Evolutionary conservation across 2,113 vertebrate species (phyloP).

Genomic region (Misgurnus mizolepis): DNA sequence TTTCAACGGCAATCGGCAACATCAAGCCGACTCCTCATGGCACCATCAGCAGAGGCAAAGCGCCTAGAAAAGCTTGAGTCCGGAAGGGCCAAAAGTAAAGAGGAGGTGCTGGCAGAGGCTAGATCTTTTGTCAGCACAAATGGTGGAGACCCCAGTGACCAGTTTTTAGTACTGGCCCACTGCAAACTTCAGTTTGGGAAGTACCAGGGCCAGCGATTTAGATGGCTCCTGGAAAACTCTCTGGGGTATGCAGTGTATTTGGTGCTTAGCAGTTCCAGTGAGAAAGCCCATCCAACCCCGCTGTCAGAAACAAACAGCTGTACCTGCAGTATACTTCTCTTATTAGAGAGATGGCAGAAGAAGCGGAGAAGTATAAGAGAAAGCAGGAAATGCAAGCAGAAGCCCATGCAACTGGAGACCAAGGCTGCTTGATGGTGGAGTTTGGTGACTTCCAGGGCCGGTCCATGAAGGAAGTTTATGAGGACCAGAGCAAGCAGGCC

Average conservation of each 20-base stretch:
- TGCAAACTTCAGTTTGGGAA: slow-evolving; percentile 18
- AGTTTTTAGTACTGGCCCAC: too few species aligned
- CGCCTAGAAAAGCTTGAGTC: neutral
- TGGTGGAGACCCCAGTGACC: too few species aligned
- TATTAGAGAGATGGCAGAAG: slow-evolving; percentile 11
- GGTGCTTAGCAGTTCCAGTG: slow-evolving; percentile 1
- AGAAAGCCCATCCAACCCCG: neutral
- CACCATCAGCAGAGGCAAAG: neutral
- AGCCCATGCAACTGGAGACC: slow-evolving; percentile 8
- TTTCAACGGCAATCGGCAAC: neutral
- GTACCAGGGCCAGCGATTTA: neutral
- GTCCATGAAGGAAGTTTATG: too few species aligned
- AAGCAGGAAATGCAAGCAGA: slow-evolving; percentile 25
- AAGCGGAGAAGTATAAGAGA: slow-evolving; percentile 1
- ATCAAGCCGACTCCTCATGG: slow-evolving; percentile 1
- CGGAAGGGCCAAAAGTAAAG: neutral
- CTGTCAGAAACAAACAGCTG: slow-evolving; percentile 22
- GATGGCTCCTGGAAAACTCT: slow-evolving; percentile 19
- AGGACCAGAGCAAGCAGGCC: too few species aligned
- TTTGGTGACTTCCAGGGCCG: too few species aligned
- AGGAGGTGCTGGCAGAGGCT: slow-evolving; percentile 1
- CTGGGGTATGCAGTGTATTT: slow-evolving; percentile 10
- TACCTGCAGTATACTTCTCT: slow-evolving; percentile 14
- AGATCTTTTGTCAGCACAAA: too few species aligned
- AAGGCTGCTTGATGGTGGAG: too few species aligned